Evolutionary conservation across 2,888 invertebrate species (phyloP).

Genomic region (Exocentrus adspersus): DNA sequence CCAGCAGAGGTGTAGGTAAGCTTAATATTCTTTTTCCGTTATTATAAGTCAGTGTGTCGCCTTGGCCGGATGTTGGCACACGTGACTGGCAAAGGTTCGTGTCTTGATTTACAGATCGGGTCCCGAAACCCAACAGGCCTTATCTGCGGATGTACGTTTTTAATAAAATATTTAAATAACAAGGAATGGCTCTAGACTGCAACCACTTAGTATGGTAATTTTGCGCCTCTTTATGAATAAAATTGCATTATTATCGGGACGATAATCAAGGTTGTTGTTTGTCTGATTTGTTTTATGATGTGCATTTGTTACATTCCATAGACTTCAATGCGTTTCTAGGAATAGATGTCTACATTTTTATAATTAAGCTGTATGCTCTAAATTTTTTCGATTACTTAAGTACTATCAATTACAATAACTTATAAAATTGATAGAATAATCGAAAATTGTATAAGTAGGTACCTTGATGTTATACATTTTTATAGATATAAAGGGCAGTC

Average conservation of each 20-base stretch:
- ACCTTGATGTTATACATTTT: too few species aligned
- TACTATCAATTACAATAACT: background rate
- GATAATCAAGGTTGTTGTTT: constrained; percentile 13
- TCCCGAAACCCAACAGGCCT: constrained; percentile 42
- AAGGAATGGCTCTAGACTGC: constrained; percentile 22
- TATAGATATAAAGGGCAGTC: too few species aligned
- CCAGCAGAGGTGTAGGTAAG: constrained; percentile 38
- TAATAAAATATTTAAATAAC: constrained; percentile 27
- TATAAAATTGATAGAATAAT: background rate
- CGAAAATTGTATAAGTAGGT: too few species aligned
- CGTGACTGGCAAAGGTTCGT: constrained; percentile 61
- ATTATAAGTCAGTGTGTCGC: constrained; percentile 64
- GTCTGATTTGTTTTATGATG: background rate
- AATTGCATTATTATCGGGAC: constrained; percentile 3
- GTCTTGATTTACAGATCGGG: constrained; percentile 51
- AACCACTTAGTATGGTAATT: constrained; percentile 27
- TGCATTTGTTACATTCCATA: background rate
- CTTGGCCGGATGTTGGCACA: constrained; percentile 58
- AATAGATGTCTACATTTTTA: too few species aligned
- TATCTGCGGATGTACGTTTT: constrained; percentile 39
- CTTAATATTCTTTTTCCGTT: constrained; percentile 55
- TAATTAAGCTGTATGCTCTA: too few species aligned
- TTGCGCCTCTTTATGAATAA: constrained; percentile 19
- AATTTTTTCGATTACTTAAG: background rate
- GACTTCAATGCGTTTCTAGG: too few species aligned